Evolutionary conservation across 2,888 invertebrate genomes (phyloP).

Genomic region (Protophormia terraenovae): DNA sequence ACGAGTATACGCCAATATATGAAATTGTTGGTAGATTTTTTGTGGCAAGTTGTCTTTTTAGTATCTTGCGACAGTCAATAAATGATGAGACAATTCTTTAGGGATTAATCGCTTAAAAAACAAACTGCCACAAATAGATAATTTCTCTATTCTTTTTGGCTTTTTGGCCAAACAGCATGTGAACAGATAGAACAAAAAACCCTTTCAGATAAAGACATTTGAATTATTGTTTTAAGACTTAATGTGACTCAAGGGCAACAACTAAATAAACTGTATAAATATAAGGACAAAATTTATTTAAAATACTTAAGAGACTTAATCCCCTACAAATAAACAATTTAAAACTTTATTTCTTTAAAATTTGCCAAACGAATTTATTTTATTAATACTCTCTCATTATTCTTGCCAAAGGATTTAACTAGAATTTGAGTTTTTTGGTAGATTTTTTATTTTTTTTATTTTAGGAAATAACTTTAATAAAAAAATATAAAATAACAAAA

Average conservation of each 20-base stretch:
- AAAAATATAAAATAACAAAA: background rate
- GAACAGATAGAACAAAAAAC: conserved; percentile 21
- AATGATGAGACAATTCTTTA: conserved; percentile 49
- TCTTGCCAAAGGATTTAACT: background rate
- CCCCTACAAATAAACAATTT: background rate
- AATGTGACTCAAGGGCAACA: conserved; percentile 44
- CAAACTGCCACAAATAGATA: conserved; percentile 39
- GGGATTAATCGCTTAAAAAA: conserved; percentile 55
- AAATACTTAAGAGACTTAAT: conserved; percentile 8
- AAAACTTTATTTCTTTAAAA: background rate
- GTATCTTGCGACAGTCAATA: conserved; percentile 30
- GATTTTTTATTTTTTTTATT: background rate
- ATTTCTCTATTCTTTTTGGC: background rate
- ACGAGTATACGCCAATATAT: background rate
- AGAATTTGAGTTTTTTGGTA: background rate
- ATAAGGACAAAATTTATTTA: background rate
- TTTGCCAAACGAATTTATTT: background rate
- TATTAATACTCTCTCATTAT: background rate
- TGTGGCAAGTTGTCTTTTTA: background rate
- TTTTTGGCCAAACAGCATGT: conserved; percentile 2
- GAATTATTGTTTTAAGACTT: conserved; percentile 16
- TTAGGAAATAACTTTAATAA: background rate
- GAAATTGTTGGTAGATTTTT: background rate
- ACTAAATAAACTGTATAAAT: background rate
- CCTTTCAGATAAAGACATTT: conserved; percentile 35